Base-by-base conservation (phyloP, 1,140 invertebrate genomes). In the Ditylenchus dipsaci region DNA sequence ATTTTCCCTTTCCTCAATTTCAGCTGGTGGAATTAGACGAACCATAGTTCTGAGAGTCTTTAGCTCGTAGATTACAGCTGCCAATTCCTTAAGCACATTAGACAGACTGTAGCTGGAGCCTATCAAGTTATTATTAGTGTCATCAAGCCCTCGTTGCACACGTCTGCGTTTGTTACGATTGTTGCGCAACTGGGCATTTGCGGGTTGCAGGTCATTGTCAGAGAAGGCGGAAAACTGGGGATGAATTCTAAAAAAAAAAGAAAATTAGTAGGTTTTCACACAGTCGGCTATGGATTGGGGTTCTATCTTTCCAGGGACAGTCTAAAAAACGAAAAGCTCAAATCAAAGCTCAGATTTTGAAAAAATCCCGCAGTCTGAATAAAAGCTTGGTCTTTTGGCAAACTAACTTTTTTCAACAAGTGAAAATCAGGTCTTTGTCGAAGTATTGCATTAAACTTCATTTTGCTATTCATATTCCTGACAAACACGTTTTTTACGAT, bases 61-160 rank as follows among this genome's bases (percentile, higher is more conserved):
- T 29, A 75, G 26, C 30, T 74, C 74, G 57, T 77, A 74, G 19
- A 71, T 65, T 42, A 58, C 63, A 7, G 45, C 57, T 1, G 73
- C 57, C 9, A 74, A 43, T 19, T 74, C 72, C 23, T 72, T 71
- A 8, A 74, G 15, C 15, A 74, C 59, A 64, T 59, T 65, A 5
- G 72, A 63, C 15, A 74, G 27, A 33, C 76, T 69, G 47, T 72
- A 71, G 13, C 69, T 49, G 29, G 59, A 30, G 3, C 65, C 38
- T 57, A 56, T 27, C 11, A 38, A 11, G 11, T 38, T 38, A 11
- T 38, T 38, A 27, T 58, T 27, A 11, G 30, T 56, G 33, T 13
- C 19, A 1, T n/a, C 21, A 23, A 64, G 33, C 23, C 5, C n/a
- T 47, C 45, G 53, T 60, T 65, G 29, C n/a, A 57, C 23, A 33